These are phyloP conservation scores for Plebejus melissa DNA, from an alignment of 2,888 invertebrate genomes.

Conservation along the genomic window DNA sequence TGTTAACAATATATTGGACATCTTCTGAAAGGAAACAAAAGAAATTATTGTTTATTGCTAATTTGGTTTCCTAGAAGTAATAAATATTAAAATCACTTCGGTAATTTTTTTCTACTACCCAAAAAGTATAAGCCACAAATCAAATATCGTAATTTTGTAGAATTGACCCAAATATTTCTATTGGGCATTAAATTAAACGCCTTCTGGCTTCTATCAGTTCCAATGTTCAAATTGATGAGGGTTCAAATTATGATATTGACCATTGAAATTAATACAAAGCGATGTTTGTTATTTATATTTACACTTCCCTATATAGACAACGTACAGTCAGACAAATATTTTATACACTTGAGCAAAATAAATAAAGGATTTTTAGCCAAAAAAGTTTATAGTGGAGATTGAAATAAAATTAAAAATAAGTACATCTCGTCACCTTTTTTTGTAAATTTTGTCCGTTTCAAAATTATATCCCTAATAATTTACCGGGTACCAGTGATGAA, in stretches of 20 bases:
- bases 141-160: not conserved
- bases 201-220: slow-evolving; percentile 37
- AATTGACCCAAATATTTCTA: not conserved
- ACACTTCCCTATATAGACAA: not conserved
- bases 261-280: slow-evolving; percentile 39
- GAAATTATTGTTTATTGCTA: not conserved
- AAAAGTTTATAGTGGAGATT: too few species aligned
- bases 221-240: slow-evolving; percentile 43
- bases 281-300: slow-evolving; percentile 24
- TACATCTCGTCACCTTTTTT: too few species aligned
- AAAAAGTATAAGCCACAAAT: not conserved
- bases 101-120: too few species aligned
- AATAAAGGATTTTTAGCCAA: not conserved
- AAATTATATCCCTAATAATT: too few species aligned
- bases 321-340: not conserved
- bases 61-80: too few species aligned
- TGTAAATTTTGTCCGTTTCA: too few species aligned
- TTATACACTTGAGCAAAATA: not conserved
- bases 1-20: not conserved
- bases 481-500: too few species aligned
- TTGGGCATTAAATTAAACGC: slow-evolving; percentile 35
- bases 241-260: slow-evolving; percentile 40
- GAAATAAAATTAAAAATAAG: too few species aligned
- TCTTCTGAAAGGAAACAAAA: too few species aligned
- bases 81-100: too few species aligned